Base-by-base conservation (phyloP, 2,113 vertebrate species). In the Bagarius yarrelli region DNA sequence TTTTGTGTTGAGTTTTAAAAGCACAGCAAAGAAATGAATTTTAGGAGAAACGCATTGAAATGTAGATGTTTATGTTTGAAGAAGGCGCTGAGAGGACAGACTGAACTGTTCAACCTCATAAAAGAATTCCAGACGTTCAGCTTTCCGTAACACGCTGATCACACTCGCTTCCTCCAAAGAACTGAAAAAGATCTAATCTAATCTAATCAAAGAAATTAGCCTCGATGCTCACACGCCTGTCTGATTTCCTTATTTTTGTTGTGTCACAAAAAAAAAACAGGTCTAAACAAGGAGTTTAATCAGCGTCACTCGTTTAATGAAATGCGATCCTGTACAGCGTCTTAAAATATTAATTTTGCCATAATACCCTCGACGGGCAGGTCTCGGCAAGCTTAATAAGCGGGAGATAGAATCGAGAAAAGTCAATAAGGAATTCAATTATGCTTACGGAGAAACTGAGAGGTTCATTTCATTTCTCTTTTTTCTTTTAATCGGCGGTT, bases 401-500 rank as follows among this genome's bases (percentile, higher is more conserved):
- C 89, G 89, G 88, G 87, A 91, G 90, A 93, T 91, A 87, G 90
- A 91, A 91, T 87, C 87, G 89, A 89, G 87, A 85, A 92, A 92
- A 92, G 90, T 92, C 91, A 92, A 94, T 93, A 92, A 91, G 84
- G 88, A 90, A 91, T 90, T 91, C 83, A 90, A 90, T 93, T 92
- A 91, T 87, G 85, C 87, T 90, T 84, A 88, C 77, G 81, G 82
- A 84, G 84, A 87, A 86, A 90, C 87, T 85, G 86, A 15, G 82
- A 82, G 25, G 78, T 83, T 73, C 67, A 47, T 80, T 71, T 47
- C 5, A 14, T 67, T 53, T 34, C 21, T 60, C 81, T 32, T 57
- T 56, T 82, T 59, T 70, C 57, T 59, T 83, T 80, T 53, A 21
- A 53, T 21, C 56, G 5, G 21, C 23, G 21, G 23, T 60, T 83